Evolutionary conservation across 2,113 vertebrate genomes (phyloP), one percentile per base, ranked within the genome.

Genomic region (Poeciliopsis occidentalis): DNA sequence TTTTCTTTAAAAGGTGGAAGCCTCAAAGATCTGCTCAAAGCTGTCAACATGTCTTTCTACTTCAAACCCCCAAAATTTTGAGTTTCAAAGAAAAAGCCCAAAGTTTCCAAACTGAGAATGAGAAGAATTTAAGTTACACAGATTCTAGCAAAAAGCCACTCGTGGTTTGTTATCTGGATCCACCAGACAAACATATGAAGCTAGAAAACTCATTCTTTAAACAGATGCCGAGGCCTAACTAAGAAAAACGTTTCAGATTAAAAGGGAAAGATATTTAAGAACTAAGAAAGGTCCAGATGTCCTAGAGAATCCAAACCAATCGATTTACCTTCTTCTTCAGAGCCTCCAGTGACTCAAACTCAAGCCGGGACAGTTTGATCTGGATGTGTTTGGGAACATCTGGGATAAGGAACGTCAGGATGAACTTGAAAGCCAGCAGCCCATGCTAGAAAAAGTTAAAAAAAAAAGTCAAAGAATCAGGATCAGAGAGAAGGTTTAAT

Each of bases 331-430:
- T 97, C 82, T 96, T 96, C 90, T 99, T 99, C 39, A 99, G 95
- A 13, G 97, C 98, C 85, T 98, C 97, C 87, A 97, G 75, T 22
- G 97, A 98, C 84, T 98, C 96, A 73, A 97, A 99, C 85, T 99
- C 97, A 92, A 98, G 70, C 19, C 91, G 94, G 72, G 94, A 93
- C n/a, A 98, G 91, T 83, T 96, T 95, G 68, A 94, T 87, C 88
- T 95, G 96, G 84, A 99, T 96, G 32, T 96, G 93, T 83, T 94
- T 95, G 37, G 97, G 97, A 67, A 97, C 95, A 76, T 99, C 96
- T n/a, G 96, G 96, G 85, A 99, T 98, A 81, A 96, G 92, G 88
- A 98, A 98, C 0, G 95, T 93, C 91, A 99, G 94, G 73, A 98
- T 95, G 87, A 98, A 98, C 92, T 99, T 99, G 51, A 97, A 47